Base-by-base conservation (phyloP, 2,888 invertebrate species). In the Patella pellucida region DNA sequence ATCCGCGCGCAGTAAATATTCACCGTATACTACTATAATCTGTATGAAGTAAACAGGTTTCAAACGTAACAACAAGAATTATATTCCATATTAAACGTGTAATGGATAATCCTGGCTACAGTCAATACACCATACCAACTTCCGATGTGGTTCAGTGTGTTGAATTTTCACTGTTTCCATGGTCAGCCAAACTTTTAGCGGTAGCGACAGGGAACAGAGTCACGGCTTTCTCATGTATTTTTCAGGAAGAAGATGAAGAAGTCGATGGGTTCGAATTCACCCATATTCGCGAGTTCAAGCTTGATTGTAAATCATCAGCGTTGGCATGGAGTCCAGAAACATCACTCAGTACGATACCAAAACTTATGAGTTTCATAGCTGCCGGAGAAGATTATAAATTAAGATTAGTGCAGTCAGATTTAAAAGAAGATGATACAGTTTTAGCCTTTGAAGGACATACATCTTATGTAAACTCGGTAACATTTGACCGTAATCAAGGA, bases 391-490 rank as follows among this genome's bases (percentile, higher is more conserved):
- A 89, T 76, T 80, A 85, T 56, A 86, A 83, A 71, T 80, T 90
- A 7, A 79, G 84, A 52, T 76, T 88, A 7, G 86, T 88, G 72
- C 79, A 78, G 16, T 85, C 89, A 52, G 87, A 90, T 76, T 73
- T 89, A 56, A 86, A 86, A 74, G 79, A 79, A 56, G 82, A 83
- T 69, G 81, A 84, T 74, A 77, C 78, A 19, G 81, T 84, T 16
- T 74, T 84, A 79, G 89, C 93, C 73, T 86, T 94, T 56, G 90
- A 91, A 79, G 94, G 94, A 3, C 95, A 95, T 86, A 93, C 91
- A 52, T 94, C 93, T 87, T 95, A 94, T 86, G 92, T 95, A 16
- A 95, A 95, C 89, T 93, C 93, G 79, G 89, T 95, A 27, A 92
- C 93, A 14, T 95, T 94, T 92, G 94, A 95, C 85, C 93, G 94